Evolutionary conservation across 1,140 invertebrate genomes (phyloP).

Genomic region (Drosophila pseudoobscura): DNA sequence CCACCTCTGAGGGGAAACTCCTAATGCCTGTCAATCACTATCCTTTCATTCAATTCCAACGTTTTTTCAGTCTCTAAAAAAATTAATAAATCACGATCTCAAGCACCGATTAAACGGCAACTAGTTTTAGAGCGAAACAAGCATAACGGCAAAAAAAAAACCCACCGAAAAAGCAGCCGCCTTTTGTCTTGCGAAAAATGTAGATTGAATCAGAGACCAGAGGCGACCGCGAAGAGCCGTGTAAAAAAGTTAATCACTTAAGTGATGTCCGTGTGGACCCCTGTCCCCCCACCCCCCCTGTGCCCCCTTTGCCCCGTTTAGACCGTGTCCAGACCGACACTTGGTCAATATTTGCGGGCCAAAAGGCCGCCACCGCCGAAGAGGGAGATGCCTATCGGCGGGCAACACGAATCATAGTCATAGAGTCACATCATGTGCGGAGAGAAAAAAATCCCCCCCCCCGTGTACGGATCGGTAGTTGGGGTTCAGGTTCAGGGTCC

Average conservation of each 20-base stretch:
- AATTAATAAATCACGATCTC: constrained; percentile 46
- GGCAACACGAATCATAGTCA: constrained; percentile 50
- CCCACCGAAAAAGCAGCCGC: constrained; percentile 30
- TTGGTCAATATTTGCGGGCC: constrained; percentile 41
- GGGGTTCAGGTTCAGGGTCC: constrained; percentile 30
- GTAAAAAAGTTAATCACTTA: constrained; percentile 51
- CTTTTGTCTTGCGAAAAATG: constrained; percentile 44
- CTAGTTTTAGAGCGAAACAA: constrained; percentile 22
- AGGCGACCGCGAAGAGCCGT: constrained; percentile 23
- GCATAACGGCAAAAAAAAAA: constrained; percentile 32
- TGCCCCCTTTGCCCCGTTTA: not conserved
- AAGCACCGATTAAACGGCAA: constrained; percentile 43
- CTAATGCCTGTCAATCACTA: too few relatives aligned
- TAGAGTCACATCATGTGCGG: constrained; percentile 48
- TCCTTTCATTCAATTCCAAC: constrained; percentile 1
- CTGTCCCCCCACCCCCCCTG: too few relatives aligned
- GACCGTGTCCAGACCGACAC: not conserved
- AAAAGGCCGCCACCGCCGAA: constrained; percentile 5
- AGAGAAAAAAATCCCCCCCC: constrained; percentile 8
- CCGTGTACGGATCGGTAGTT: constrained; percentile 20
- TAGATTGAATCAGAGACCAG: constrained; percentile 30
- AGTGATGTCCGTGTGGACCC: constrained; percentile 30
- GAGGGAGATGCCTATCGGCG: constrained; percentile 40
- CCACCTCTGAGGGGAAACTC: too few relatives aligned
- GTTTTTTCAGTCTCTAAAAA: too few relatives aligned